phyloP scores from a whole-genome alignment of 1,140 invertebrate genomes.

The Medauroidea extradentata region DNA sequence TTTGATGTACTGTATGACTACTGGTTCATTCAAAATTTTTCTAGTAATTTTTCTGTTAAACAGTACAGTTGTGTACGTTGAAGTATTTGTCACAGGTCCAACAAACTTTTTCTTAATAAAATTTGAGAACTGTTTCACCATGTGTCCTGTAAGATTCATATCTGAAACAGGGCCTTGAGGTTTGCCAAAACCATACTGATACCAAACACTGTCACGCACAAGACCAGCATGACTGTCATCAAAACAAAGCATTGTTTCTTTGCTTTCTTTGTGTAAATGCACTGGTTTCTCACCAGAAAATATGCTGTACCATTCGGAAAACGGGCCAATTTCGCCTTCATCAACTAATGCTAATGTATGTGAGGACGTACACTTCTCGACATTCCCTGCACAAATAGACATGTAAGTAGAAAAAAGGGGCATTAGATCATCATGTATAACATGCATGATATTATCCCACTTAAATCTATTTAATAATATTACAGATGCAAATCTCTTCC shows the following conservation, averaged over 20 bases:
- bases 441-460: conserved; percentile 55
- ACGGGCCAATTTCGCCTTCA: conserved; percentile 13
- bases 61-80: conserved; percentile 25
- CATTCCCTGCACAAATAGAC: conserved; percentile 31
- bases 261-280: conserved; percentile 3
- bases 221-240: conserved; percentile 40
- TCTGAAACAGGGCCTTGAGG: conserved; percentile 41
- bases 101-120: conserved; percentile 9
- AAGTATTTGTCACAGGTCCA: not conserved
- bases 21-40: conserved; percentile 47
- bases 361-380: conserved; percentile 22
- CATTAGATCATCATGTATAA: conserved; percentile 53
- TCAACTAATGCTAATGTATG: conserved; percentile 25
- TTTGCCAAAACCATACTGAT: conserved; percentile 49
- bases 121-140: conserved; percentile 24
- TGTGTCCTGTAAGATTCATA: conserved; percentile 8
- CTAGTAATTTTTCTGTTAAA: conserved; percentile 44
- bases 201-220: conserved; percentile 41
- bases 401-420: conserved; percentile 45
- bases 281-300: conserved; percentile 20
- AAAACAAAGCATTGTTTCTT: conserved; percentile 39
- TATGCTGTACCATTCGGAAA: conserved; percentile 21
- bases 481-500: conserved; percentile 4
- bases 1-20: conserved; percentile 27
- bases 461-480: conserved; percentile 44